Conservation (phyloP, 2,888 invertebrate genomes). For the Mesochorus sp. region DNA sequence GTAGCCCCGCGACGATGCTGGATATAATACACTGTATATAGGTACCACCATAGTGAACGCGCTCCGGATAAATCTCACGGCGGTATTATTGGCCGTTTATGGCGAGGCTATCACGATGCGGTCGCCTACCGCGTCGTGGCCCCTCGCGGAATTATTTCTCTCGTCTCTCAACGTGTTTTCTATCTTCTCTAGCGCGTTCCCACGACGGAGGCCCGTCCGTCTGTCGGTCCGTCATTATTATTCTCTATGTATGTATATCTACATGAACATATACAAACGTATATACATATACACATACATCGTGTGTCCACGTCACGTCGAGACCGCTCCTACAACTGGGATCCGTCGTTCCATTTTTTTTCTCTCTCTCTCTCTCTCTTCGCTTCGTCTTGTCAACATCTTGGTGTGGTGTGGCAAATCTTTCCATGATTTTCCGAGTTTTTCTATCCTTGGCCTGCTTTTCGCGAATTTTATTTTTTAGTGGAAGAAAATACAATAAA, state of each 20-base stretch:
- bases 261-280: too few species aligned
- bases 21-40: background rate
- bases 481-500: too few species aligned
- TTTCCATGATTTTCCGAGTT: background rate
- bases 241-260: constrained; percentile 13
- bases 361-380: background rate
- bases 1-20: constrained; percentile 7
- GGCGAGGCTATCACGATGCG: constrained; percentile 46
- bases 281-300: background rate
- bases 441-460: background rate
- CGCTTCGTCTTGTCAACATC: background rate
- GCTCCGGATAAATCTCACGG: constrained; percentile 51
- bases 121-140: constrained; percentile 45
- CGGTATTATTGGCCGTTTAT: constrained; percentile 58
- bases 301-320: constrained; percentile 29
- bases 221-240: constrained; percentile 57
- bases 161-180: constrained; percentile 8
- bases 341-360: constrained; percentile 14
- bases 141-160: constrained; percentile 45
- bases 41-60: constrained; percentile 26
- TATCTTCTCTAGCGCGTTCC: constrained; percentile 65
- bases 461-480: too few species aligned
- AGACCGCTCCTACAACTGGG: constrained; percentile 31
- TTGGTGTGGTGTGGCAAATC: constrained; percentile 14
- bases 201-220: constrained; percentile 66